A percentile compares a stretch with the other conserved stretches of the same genome.
Conservation (phyloP, 1,140 invertebrate genomes). For the Cyclargus thomasi region DNA sequence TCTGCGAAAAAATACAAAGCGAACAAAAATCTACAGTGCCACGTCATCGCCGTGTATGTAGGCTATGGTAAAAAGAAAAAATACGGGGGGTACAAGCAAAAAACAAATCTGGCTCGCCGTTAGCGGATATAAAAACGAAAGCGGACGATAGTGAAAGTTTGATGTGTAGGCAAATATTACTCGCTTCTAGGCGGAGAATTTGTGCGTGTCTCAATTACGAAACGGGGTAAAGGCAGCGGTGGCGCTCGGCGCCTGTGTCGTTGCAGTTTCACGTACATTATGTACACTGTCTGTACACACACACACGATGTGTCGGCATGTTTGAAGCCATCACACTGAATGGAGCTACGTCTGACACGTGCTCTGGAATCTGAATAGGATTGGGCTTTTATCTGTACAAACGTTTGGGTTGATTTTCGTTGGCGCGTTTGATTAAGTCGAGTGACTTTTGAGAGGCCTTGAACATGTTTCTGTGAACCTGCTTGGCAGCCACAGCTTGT, state of each 20-base stretch:
- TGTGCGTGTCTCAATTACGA: conserved; percentile 63
- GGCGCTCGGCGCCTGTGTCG: conserved; percentile 43
- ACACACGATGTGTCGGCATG: not conserved
- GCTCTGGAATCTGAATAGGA: not conserved
- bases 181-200: conserved; percentile 66
- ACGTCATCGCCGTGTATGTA: conserved; percentile 33
- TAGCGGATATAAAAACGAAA: conserved; percentile 72
- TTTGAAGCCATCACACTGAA: not conserved
- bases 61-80: conserved; percentile 44
- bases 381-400: not conserved
- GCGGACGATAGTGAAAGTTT: conserved; percentile 74
- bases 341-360: not conserved
- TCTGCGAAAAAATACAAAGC: conserved; percentile 21
- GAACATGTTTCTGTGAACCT: too few species aligned
- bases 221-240: conserved; percentile 56
- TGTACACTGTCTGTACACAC: not conserved
- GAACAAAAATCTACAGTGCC: conserved; percentile 26
- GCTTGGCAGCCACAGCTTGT: too few species aligned
- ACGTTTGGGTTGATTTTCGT: not conserved
- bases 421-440: too few species aligned
- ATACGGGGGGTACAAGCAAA: conserved; percentile 43
- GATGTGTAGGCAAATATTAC: conserved; percentile 75
- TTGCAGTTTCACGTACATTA: not conserved
- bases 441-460: too few species aligned
- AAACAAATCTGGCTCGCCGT: conserved; percentile 57